These are phyloP conservation scores for Musca domestica DNA, from an alignment of 1,140 invertebrate genomes.

Conservation along the genomic window DNA sequence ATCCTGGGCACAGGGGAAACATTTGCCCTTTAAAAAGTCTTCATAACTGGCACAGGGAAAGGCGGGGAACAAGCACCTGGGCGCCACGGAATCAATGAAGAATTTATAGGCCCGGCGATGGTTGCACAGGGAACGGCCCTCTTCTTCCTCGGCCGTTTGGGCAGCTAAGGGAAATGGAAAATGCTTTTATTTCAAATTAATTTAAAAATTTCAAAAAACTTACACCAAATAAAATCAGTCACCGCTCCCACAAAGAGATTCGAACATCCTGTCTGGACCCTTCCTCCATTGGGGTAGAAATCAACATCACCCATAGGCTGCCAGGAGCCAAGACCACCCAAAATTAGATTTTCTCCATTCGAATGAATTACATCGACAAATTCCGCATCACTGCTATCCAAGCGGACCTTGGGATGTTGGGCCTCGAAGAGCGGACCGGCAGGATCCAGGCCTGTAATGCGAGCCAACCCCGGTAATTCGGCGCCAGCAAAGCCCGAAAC, in stretches of 20 bases:
- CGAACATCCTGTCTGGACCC: constrained; percentile 83
- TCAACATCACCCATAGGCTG: constrained; percentile 89
- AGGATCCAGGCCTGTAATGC: constrained; percentile 88
- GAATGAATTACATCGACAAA: constrained; percentile 96
- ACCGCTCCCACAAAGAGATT: constrained; percentile 87
- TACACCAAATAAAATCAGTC: constrained; percentile 87
- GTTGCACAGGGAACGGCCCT: constrained; percentile 86
- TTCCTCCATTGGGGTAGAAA: constrained; percentile 88
- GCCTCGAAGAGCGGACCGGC: constrained; percentile 87
- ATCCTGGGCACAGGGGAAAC: constrained; percentile 59
- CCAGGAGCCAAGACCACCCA: constrained; percentile 79
- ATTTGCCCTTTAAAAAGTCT: constrained; percentile 65
- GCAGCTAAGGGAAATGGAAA: constrained; percentile 45
- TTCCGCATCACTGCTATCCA: constrained; percentile 80
- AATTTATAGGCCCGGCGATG: constrained; percentile 89
- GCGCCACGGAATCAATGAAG: constrained; percentile 89
- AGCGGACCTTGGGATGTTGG: constrained; percentile 74
- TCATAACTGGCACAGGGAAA: constrained; percentile 85
- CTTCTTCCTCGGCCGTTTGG: constrained; percentile 73
- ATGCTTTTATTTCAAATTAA: background rate
- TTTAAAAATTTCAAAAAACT: constrained; percentile 58
- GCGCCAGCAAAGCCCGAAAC: constrained; percentile 91
- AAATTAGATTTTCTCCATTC: constrained; percentile 83
- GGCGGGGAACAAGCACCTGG: constrained; percentile 83
- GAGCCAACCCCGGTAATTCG: constrained; percentile 75